Evolutionary conservation across 64 coral and sea anemone genomes (phyloP).

Genomic region (Exaiptasia diaphana): DNA sequence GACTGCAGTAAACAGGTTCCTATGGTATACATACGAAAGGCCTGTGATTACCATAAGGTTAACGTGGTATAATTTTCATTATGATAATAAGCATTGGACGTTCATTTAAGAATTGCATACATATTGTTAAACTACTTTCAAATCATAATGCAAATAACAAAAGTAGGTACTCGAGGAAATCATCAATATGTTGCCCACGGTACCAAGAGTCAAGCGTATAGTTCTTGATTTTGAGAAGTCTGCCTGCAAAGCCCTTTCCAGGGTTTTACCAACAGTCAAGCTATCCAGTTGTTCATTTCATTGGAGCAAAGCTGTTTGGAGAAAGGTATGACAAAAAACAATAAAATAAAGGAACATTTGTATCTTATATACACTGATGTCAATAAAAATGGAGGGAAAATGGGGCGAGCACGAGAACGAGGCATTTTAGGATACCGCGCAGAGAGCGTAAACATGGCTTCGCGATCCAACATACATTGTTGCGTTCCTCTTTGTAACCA

Average conservation of each 20-base stretch:
- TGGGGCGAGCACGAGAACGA: too few relatives aligned
- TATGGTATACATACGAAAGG: background rate
- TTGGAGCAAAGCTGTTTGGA: background rate
- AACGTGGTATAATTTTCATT: background rate
- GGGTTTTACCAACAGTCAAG: background rate
- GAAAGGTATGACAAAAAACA: too few relatives aligned
- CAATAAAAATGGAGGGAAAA: too few relatives aligned
- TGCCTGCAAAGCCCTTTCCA: background rate
- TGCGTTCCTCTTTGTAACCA: constrained; percentile 23
- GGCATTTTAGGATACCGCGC: background rate
- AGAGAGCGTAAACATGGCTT: too few relatives aligned
- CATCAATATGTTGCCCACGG: background rate
- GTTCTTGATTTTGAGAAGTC: background rate
- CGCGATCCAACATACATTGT: constrained; percentile 5
- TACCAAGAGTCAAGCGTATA: background rate
- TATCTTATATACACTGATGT: too few relatives aligned
- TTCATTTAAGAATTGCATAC: background rate
- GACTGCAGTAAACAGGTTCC: constrained; percentile 9
- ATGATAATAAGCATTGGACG: background rate
- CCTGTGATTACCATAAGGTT: background rate
- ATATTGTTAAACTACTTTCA: background rate
- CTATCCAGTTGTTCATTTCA: background rate
- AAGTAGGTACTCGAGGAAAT: background rate
- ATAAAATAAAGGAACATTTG: too few relatives aligned
- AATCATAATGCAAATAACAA: too few relatives aligned